Base-by-base conservation (phyloP, 2,113 vertebrate genomes). In the Colossoma macropomum region DNA sequence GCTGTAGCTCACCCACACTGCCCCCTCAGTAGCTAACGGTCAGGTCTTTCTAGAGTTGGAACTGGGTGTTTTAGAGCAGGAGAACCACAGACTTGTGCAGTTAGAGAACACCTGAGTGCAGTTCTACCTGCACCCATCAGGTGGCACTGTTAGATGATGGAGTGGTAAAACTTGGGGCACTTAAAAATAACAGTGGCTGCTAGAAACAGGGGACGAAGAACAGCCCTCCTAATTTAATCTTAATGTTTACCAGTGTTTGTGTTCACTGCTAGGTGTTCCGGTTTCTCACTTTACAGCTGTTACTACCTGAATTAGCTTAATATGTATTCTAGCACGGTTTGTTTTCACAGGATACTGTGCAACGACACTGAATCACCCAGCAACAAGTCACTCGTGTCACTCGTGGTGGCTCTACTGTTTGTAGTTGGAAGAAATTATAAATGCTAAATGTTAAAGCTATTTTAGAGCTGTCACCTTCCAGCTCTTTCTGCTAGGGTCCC, bases 91-190 rank as follows among this genome's bases (percentile, higher is more conserved):
- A 45, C 4, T 9, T 11, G 41, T 45, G 50, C 50, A 12, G 10
- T 7, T 10, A 2, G 12, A 54, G 21, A 0, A 11, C 10, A n/a
- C 16, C 17, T 60, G 66, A 50, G n/a, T 86, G 86, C 62, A 78
- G 34, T 72, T 86, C 59, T 83, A 32, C 71, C 45, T 85, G 69
- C 56, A 41, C 74, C 92, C 94, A 93, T 90, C 87, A 94, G 94
- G 86, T 90, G 94, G 90, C 79, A 88, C 90, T 77, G 89, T 70
- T 82, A 10, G 63, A 79, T 83, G 88, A 90, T 28, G 34, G 65
- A 82, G 68, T 12, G 28, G 23, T 41, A 19, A 66, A 52, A 12
- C 16, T 4, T 13, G 19, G 21, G 25, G 5, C 11, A 17, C 17
- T 19, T 34, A 23, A 54, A 45, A n/a, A 15, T 73, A n/a, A 5